A percentile compares a stretch with the other conserved stretches of the same genome.
phyloP scores from a whole-genome alignment of 2,113 vertebrate genomes.

The Ondatra zibethicus region DNA sequence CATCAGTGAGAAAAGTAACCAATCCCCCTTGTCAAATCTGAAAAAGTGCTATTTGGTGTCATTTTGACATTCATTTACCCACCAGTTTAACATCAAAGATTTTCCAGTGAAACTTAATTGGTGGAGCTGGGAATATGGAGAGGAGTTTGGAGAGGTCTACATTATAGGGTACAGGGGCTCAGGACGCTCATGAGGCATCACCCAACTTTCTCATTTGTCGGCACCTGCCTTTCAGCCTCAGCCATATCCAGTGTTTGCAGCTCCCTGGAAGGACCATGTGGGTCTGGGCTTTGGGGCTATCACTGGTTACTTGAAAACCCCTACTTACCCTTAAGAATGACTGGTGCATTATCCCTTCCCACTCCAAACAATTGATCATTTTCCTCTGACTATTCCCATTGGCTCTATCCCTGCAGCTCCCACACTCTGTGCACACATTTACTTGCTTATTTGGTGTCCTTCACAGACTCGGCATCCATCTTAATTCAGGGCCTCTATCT shows the following conservation, averaged over 20 bases:
- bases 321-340: neutral
- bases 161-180: too few relatives aligned
- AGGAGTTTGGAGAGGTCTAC: neutral
- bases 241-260: neutral
- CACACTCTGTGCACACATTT: neutral
- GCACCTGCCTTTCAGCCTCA: neutral
- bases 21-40: neutral
- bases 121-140: neutral
- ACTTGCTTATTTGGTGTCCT: neutral
- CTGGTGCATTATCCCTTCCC: neutral
- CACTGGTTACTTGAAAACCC: neutral
- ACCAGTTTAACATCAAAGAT: neutral
- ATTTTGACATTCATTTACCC: constrained; percentile 1
- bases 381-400: neutral
- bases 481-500: neutral
- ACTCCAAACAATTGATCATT: neutral
- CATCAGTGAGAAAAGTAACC: neutral
- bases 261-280: neutral
- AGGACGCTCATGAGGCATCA: too few relatives aligned
- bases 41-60: neutral
- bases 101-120: neutral
- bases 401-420: neutral
- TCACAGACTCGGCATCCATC: neutral
- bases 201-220: neutral
- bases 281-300: neutral